phyloP scores from a whole-genome alignment of 1,140 invertebrate genomes.

The Mactra quadrangularis region DNA sequence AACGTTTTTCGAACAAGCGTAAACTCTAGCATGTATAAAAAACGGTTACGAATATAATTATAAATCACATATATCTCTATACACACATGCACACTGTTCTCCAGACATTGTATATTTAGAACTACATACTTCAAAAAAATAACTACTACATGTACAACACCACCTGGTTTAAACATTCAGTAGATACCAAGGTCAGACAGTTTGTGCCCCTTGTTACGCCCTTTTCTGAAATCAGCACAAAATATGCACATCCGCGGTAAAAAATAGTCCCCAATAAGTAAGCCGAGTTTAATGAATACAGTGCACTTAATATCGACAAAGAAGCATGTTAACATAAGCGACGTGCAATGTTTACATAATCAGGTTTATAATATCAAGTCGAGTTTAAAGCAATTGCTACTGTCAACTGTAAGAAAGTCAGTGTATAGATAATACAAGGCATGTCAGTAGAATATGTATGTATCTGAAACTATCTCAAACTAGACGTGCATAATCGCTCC shows the following conservation, averaged over 20 bases:
- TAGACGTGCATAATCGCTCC: conserved; percentile 49
- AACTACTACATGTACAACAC: conserved; percentile 17
- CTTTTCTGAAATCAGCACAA: conserved; percentile 34
- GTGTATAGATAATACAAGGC: conserved; percentile 27
- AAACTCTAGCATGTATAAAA: too few species aligned
- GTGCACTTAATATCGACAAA: conserved; percentile 32
- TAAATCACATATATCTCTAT: too few species aligned
- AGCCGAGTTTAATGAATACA: conserved; percentile 2
- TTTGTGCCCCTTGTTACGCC: conserved; percentile 50
- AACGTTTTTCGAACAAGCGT: too few species aligned
- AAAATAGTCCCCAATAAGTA: conserved; percentile 47
- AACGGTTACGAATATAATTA: too few species aligned
- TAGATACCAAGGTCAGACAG: conserved; percentile 32
- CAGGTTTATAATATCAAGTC: conserved; percentile 20
- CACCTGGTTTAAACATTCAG: conserved; percentile 31
- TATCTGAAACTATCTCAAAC: conserved; percentile 38
- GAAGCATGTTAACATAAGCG: conserved; percentile 17
- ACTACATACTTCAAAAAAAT: neutral
- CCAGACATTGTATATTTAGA: conserved; percentile 14
- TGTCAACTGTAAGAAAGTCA: conserved; percentile 18
- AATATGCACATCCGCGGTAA: conserved; percentile 54
- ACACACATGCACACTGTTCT: conserved; percentile 14
- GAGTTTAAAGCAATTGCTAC: neutral
- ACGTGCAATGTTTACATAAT: conserved; percentile 36
- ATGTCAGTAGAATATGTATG: conserved; percentile 29